Conservation (phyloP, 2,113 vertebrate species). For the Ciconia maguari region DNA sequence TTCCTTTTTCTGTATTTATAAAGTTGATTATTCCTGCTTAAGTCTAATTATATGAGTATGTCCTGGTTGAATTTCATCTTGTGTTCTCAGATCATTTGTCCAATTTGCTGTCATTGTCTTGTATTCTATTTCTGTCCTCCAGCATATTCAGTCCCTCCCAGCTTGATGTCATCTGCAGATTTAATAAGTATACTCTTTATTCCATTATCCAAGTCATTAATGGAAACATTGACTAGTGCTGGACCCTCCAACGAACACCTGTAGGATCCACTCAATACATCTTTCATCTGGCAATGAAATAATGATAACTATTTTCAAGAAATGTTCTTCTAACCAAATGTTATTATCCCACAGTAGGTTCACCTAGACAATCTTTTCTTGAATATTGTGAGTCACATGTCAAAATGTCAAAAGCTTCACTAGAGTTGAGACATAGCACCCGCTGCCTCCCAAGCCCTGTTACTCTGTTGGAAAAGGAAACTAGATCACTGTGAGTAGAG, state of each 20-base stretch:
- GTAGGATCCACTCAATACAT: background rate
- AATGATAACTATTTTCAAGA: slow-evolving; percentile 11
- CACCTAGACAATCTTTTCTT: background rate
- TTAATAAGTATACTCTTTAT: slow-evolving; percentile 20
- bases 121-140: slow-evolving; percentile 12
- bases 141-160: background rate
- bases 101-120: slow-evolving; percentile 38
- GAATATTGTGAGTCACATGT: background rate
- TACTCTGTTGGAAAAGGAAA: background rate
- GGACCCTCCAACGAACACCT: background rate
- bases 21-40: slow-evolving; percentile 25
- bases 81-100: slow-evolving; percentile 28
- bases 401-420: slow-evolving; percentile 23
- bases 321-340: slow-evolving; percentile 1
- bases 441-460: background rate
- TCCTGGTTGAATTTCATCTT: slow-evolving; percentile 34
- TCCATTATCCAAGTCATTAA: slow-evolving; percentile 18
- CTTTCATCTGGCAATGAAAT: slow-evolving; percentile 7
- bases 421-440: background rate
- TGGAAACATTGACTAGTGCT: slow-evolving; percentile 2
- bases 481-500: background rate
- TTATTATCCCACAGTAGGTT: background rate
- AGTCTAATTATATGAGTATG: slow-evolving; percentile 22
- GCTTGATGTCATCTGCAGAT: slow-evolving; percentile 29
- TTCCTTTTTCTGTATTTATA: background rate